Conservation (phyloP, 2,888 invertebrate species). For the Patella depressa region DNA sequence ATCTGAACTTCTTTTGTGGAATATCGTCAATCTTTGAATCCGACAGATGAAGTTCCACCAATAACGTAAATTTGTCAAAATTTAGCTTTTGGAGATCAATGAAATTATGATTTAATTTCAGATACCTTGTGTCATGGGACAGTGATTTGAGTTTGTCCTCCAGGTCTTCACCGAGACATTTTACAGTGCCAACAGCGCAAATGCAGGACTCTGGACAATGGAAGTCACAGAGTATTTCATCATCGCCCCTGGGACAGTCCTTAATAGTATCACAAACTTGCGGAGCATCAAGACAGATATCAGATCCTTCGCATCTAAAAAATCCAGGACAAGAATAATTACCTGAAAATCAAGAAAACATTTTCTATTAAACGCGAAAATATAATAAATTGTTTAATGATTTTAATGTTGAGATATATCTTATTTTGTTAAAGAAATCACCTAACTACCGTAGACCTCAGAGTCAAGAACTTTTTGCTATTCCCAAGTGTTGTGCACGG, state of each 20-base stretch:
- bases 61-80: neutral
- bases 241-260: conserved; percentile 23
- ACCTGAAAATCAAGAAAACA: conserved; percentile 4
- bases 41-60: neutral
- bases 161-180: neutral
- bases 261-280: conserved; percentile 20
- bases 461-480: too few relatives aligned
- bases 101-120: neutral
- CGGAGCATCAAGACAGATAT: conserved; percentile 3
- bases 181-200: conserved; percentile 10
- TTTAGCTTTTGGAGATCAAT: neutral
- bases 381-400: too few relatives aligned
- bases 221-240: conserved; percentile 18
- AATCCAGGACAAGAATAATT: conserved; percentile 16
- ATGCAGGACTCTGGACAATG: neutral
- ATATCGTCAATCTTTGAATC: neutral
- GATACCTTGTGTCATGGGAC: neutral
- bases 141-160: neutral
- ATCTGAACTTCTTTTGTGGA: neutral
- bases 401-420: too few relatives aligned
- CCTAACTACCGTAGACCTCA: too few relatives aligned
- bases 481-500: too few relatives aligned
- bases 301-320: conserved; percentile 17
- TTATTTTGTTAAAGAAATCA: too few relatives aligned
- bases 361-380: too few relatives aligned